Conservation (phyloP, 1,140 invertebrate genomes). For the honey bee (Apis mellifera) region Amel_HAv3.1 CM009934.2:11659001-11659500, state of each 20-base stretch:
- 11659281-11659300: neutral
- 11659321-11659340: conserved; percentile 30
- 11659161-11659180: too few species aligned
- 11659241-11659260: conserved; percentile 34
- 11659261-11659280: conserved; percentile 41
- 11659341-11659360: conserved; percentile 29
- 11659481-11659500: too few species aligned
- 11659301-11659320: neutral
- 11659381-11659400: conserved; percentile 2
- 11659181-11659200: neutral
- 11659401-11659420: conserved; percentile 15
- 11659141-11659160: too few species aligned
- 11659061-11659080: neutral
- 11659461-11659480: neutral
- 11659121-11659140: too few species aligned
- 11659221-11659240: conserved; percentile 59
- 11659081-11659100: neutral
- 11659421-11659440: neutral
- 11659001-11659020: conserved; percentile 4
- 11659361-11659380: conserved; percentile 17
- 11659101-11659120: neutral
- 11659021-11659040: too few species aligned
- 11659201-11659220: conserved; percentile 44
- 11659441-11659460: neutral
- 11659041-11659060: too few species aligned